These are phyloP conservation scores for Gouania willdenowi DNA, from an alignment of 2,797 vertebrate genomes.

Conservation along the genomic window DNA sequence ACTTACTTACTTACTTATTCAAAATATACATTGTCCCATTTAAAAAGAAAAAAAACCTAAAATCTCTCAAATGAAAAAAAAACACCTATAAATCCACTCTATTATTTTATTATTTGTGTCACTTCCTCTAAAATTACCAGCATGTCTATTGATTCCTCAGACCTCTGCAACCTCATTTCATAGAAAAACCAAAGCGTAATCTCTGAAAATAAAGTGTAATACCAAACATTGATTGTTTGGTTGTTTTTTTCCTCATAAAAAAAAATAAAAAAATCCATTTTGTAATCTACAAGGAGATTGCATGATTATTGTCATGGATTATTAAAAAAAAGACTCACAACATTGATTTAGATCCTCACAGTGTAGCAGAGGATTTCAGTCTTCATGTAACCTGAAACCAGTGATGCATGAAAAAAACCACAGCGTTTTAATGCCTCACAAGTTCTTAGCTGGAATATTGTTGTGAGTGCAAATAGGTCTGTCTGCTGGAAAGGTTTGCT, in stretches of 20 bases:
- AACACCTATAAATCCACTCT: too few species aligned
- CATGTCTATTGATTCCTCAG: too few species aligned
- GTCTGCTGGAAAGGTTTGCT: conserved; percentile 26
- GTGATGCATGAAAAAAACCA: conserved; percentile 39
- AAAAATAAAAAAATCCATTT: too few species aligned
- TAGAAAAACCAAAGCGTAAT: not conserved
- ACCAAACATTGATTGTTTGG: too few species aligned
- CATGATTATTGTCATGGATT: conserved; percentile 44
- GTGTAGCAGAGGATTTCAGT: conserved; percentile 33
- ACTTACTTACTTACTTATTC: too few species aligned
- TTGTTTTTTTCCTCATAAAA: too few species aligned
- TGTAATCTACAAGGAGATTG: conserved; percentile 36
- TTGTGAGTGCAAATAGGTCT: conserved; percentile 37
- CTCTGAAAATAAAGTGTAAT: conserved; percentile 1
- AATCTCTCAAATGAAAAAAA: too few species aligned
- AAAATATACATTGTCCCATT: too few species aligned
- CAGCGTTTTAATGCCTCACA: conserved; percentile 50
- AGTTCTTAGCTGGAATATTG: conserved; percentile 60
- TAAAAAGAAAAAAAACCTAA: too few species aligned
- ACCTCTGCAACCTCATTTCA: too few species aligned
- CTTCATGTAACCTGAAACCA: conserved; percentile 53
- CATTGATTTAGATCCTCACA: conserved; percentile 38
- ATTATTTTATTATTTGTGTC: too few species aligned
- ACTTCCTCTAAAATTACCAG: too few species aligned
- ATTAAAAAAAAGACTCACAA: conserved; percentile 37